Evolutionary conservation across 2,113 vertebrate genomes (phyloP).

Genomic region (Spea bombifrons): DNA sequence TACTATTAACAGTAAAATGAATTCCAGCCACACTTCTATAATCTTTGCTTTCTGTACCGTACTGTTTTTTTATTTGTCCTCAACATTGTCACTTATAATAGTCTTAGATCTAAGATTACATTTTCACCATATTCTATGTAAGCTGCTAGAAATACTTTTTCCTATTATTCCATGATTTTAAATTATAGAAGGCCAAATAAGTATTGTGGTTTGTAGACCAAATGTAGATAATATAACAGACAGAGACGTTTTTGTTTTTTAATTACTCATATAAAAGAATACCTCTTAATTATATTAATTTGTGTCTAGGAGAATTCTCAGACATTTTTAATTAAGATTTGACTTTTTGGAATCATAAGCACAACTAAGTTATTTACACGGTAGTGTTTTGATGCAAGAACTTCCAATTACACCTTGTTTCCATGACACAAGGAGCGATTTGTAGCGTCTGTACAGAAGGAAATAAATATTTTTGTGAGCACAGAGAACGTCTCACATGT

Average conservation of each 20-base stretch:
- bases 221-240: neutral
- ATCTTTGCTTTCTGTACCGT: too few relatives aligned
- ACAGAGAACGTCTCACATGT: neutral
- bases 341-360: conserved; percentile 7
- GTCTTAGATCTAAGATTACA: too few relatives aligned
- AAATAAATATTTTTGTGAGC: neutral
- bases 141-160: neutral
- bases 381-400: neutral
- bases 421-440: neutral
- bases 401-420: neutral
- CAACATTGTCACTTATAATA: too few relatives aligned
- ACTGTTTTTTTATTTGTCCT: too few relatives aligned
- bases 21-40: too few relatives aligned
- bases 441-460: neutral
- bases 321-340: neutral
- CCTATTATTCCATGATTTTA: neutral
- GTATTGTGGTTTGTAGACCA: neutral
- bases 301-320: neutral
- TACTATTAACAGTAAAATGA: too few relatives aligned
- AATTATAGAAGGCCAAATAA: neutral
- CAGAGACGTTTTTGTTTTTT: neutral
- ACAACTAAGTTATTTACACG: neutral
- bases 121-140: too few relatives aligned
- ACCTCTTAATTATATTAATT: neutral
- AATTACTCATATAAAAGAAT: neutral